Conservation (phyloP, 1,140 invertebrate species). For the Elymnias hypermnestra region DNA sequence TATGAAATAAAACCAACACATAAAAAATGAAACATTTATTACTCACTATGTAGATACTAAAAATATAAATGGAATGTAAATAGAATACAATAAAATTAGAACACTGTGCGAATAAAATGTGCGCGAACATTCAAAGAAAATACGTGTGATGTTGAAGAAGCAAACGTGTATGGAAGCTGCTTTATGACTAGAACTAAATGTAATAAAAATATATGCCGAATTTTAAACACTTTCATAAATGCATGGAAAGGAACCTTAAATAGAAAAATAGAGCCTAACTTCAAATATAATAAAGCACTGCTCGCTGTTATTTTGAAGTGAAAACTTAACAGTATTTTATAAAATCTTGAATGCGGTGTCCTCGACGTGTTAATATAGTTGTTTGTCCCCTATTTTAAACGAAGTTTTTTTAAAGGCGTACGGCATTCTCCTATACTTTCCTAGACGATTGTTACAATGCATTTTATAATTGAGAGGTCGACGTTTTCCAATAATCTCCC, state of each 20-base stretch:
- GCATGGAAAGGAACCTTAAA: slow-evolving; percentile 43
- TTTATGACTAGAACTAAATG: slow-evolving; percentile 57
- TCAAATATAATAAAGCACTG: no score
- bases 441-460: no score
- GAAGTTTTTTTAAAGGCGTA: no score
- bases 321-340: no score
- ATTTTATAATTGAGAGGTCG: no score
- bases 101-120: slow-evolving; percentile 40
- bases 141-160: slow-evolving; percentile 42
- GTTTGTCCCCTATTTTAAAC: no score
- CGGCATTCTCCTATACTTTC: no score
- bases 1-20: slow-evolving; percentile 24
- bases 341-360: no score
- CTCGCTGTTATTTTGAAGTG: no score
- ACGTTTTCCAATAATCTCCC: no score
- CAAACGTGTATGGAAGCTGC: slow-evolving; percentile 41
- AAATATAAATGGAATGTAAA: slow-evolving; percentile 51
- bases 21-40: slow-evolving; percentile 43
- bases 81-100: slow-evolving; percentile 30
- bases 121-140: slow-evolving; percentile 23
- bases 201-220: slow-evolving; percentile 7
- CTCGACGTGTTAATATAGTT: no score
- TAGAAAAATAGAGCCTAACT: no score
- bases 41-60: slow-evolving; percentile 22
- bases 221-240: slow-evolving; percentile 38